phyloP scores from a whole-genome alignment of 2,113 vertebrate species.

The Crypturellus undulatus region DNA sequence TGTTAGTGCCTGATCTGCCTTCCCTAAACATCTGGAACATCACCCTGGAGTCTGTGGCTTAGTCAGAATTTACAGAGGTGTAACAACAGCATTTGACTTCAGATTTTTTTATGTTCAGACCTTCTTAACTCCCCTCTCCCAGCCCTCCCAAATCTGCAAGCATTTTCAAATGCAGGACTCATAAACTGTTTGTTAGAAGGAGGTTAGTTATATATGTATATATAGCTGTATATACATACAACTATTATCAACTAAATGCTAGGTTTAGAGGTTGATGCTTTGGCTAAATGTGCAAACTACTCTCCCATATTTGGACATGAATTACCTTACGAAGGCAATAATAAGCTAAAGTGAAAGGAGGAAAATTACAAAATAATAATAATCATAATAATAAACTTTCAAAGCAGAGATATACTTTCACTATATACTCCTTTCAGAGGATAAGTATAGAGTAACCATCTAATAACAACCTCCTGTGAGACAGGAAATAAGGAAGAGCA shows the following conservation, averaged over 20 bases:
- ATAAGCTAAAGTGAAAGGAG: neutral
- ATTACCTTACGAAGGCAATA: neutral
- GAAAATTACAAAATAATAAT: neutral
- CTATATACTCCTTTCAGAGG: neutral
- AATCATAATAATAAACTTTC: no score
- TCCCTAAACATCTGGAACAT: constrained; percentile 4
- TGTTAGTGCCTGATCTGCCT: neutral
- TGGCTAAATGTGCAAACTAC: neutral
- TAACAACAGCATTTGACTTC: neutral
- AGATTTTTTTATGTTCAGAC: neutral
- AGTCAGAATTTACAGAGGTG: neutral
- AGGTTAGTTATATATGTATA: neutral
- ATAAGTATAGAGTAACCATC: neutral
- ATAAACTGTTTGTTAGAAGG: neutral
- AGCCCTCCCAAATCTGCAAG: neutral
- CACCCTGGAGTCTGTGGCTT: neutral
- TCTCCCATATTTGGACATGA: neutral
- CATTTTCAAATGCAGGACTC: neutral
- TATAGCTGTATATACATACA: no score
- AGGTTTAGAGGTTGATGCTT: neutral
- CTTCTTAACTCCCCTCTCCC: neutral
- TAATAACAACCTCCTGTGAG: neutral
- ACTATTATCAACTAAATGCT: neutral
- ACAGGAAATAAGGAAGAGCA: neutral
- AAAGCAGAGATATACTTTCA: neutral